phyloP scores from a whole-genome alignment of 2,797 vertebrate species.

The Nannoperca australis region DNA sequence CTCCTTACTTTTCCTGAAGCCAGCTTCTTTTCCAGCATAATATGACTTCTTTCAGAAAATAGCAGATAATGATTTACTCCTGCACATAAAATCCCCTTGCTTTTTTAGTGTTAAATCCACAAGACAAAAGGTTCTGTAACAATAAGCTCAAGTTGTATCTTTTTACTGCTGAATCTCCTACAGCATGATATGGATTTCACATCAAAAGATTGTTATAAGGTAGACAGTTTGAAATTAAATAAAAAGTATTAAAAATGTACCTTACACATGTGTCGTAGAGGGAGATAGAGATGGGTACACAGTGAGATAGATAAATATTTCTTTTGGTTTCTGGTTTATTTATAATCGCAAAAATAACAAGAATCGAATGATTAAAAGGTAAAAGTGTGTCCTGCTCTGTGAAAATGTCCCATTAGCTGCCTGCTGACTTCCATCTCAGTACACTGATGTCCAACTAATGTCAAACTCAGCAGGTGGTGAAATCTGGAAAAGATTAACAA shows the following conservation, averaged over 20 bases:
- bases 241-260: slow-evolving; percentile 23
- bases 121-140: neutral
- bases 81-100: slow-evolving; percentile 22
- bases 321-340: slow-evolving; percentile 35
- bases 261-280: neutral
- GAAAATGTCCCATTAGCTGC: slow-evolving; percentile 73
- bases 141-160: slow-evolving; percentile 34
- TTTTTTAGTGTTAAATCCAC: slow-evolving; percentile 18
- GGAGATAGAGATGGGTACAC: neutral
- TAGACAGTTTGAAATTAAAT: slow-evolving; percentile 34
- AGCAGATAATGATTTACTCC: slow-evolving; percentile 18
- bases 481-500: slow-evolving; percentile 71
- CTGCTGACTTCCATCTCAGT: slow-evolving; percentile 73
- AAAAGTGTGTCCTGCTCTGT: slow-evolving; percentile 60
- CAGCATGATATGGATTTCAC: slow-evolving; percentile 64
- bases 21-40: neutral
- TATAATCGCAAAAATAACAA: slow-evolving; percentile 47
- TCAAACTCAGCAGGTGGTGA: slow-evolving; percentile 66
- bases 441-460: slow-evolving; percentile 64
- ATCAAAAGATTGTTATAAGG: slow-evolving; percentile 47
- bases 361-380: slow-evolving; percentile 48
- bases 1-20: neutral
- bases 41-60: slow-evolving; percentile 10
- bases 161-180: slow-evolving; percentile 55
- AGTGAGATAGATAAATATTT: neutral